These are phyloP conservation scores for Nicator chloris DNA, from an alignment of 2,113 vertebrate genomes.

Conservation along the genomic window DNA sequence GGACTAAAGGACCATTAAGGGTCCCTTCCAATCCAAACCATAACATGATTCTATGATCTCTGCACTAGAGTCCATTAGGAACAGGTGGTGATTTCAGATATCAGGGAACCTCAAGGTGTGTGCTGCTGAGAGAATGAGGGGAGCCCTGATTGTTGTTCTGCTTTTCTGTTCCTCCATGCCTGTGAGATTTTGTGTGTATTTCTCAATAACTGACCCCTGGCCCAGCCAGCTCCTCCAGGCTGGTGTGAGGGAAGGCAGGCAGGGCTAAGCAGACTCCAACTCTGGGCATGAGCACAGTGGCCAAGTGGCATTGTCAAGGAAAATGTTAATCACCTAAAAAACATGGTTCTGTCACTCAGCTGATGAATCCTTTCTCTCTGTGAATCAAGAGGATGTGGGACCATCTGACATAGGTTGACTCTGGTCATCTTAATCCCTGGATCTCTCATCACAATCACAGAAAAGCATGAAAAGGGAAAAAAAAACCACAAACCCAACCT, in stretches of 20 bases:
- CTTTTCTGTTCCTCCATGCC: not conserved
- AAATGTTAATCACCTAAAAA: not conserved
- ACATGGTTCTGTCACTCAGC: not conserved
- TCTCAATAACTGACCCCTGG: not conserved
- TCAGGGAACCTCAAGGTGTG: not conserved
- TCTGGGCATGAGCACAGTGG: not conserved
- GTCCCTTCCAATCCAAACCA: not conserved
- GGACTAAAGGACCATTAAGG: not conserved
- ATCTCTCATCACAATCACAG: not conserved
- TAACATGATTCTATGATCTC: not conserved
- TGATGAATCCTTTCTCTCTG: not conserved
- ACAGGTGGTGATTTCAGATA: not conserved
- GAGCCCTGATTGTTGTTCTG: not conserved
- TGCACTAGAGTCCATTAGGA: not conserved
- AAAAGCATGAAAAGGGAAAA: not conserved
- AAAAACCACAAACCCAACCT: not conserved
- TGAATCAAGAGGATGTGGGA: not conserved
- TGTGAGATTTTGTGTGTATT: not conserved
- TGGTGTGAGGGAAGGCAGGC: not conserved
- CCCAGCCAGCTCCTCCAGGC: not conserved
- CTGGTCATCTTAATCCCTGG: not conserved
- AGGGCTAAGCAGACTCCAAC: not conserved
- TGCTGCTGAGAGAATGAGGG: not conserved
- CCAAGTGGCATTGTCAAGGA: not conserved
- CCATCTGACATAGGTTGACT: not conserved